Base-by-base conservation (phyloP, 2,888 invertebrate genomes). In the Himalopsyche anomala region DNA sequence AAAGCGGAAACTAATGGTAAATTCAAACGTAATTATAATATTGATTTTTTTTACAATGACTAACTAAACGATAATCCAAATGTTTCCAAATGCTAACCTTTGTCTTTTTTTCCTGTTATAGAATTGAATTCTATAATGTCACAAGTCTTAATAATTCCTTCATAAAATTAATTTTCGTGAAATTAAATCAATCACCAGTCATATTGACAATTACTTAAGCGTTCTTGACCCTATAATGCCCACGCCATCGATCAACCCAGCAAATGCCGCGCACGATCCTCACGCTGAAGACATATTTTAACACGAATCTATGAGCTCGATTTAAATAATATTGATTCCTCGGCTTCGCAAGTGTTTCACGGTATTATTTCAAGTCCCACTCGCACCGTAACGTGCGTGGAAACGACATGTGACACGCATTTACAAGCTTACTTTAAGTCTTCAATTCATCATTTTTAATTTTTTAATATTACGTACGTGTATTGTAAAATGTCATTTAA, bases 261-360 rank as follows among this genome's bases (percentile, higher is more conserved):
- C 9, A 17, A 19, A n/a, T 19, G 19, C 28, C 62, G 62, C 28
- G 62, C 62, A 15, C 8, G 62, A n/a, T 19, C 12, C 62, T 62
- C 62, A 19, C 62, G 62, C 62, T 19, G 15, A 9, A 28, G 62
- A 62, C 62, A 28, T 19, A 62, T 62, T 62, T 19, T 62, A 28
- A 62, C 62, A 19, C 62, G 62, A 62, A 62, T 62, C 62, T 62
- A 19, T 19, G 19, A 28, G 19, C 11, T n/a, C 11, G 62, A 62
- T 62, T 62, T 62, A 11, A 62, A 19, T 62, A 62, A 62, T 62
- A 62, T 62, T 62, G 62, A 62, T 62, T 62, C 62, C 62, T 62
- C 4, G 51, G 51, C 51, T 12, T 12, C 62, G 62, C 19, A 62
- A 62, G 62, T 62, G 62, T 62, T 28, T 51, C 51, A 51, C 51